A percentile compares a stretch with the other conserved stretches of the same genome.
phyloP scores from a whole-genome alignment of 2,888 invertebrate species.

The Heliconius erato region DNA sequence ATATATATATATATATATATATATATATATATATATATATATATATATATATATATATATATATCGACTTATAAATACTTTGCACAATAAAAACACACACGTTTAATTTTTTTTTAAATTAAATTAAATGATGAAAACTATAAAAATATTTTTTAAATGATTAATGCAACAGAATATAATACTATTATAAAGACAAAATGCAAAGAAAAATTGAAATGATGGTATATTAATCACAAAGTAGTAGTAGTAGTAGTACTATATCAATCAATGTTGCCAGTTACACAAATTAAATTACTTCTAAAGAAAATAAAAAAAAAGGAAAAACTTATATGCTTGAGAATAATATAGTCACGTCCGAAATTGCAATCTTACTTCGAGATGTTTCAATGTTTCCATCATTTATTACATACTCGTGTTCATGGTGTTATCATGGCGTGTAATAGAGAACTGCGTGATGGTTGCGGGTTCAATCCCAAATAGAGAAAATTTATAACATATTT shows the following conservation, averaged over 20 bases:
- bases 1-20: no score
- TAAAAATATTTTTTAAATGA: no score
- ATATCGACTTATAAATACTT: no score
- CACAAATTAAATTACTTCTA: not conserved
- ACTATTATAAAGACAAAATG: no score
- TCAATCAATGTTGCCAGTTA: not conserved
- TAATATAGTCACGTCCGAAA: constrained; percentile 29
- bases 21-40: no score
- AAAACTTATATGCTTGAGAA: not conserved
- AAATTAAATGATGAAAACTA: not conserved
- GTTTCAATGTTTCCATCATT: not conserved
- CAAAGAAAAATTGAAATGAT: no score
- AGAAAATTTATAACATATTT: not conserved
- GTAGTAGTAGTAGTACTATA: no score
- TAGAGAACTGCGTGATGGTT: not conserved
- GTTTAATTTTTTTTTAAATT: not conserved
- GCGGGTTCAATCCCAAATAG: not conserved
- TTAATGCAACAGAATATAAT: no score
- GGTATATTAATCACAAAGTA: no score
- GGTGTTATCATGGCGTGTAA: not conserved
- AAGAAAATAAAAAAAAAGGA: not conserved
- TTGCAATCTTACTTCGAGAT: constrained; percentile 13
- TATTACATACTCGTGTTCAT: not conserved
- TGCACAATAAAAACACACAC: no score
- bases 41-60: no score